A percentile compares a stretch with the other conserved stretches of the same genome.
These are phyloP conservation scores for Aphelenchoides fujianensis DNA, from an alignment of 1,140 invertebrate genomes.

Conservation along the genomic window DNA sequence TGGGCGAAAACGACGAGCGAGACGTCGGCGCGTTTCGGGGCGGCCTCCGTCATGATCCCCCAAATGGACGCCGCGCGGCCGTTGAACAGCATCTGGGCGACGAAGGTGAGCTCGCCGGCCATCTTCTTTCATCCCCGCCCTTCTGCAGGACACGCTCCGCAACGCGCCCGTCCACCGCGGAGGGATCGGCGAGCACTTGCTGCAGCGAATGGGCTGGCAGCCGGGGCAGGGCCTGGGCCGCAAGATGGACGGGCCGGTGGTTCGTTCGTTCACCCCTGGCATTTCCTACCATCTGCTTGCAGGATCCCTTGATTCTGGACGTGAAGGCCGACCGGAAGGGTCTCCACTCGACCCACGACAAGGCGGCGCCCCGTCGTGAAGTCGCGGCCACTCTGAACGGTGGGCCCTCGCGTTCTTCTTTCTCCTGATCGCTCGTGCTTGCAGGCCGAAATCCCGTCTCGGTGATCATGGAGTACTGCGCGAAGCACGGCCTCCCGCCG, in stretches of 20 bases:
- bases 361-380: conserved; percentile 1
- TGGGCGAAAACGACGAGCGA: conserved; percentile 9
- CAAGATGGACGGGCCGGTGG: conserved; percentile 11
- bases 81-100: conserved; percentile 14
- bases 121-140: not conserved
- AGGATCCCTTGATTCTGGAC: conserved; percentile 17
- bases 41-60: not conserved
- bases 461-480: conserved; percentile 20
- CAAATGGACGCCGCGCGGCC: not conserved
- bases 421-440: not conserved
- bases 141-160: conserved; percentile 11
- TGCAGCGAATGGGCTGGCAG: conserved; percentile 11
- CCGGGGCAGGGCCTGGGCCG: conserved; percentile 14
- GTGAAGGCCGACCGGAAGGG: conserved; percentile 20
- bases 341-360: conserved; percentile 1
- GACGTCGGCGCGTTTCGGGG: conserved; percentile 10
- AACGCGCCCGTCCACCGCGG: conserved; percentile 7
- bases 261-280: no score
- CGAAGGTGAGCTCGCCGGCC: not conserved
- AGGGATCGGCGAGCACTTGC: conserved; percentile 15
- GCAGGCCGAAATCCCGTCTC: conserved; percentile 4
- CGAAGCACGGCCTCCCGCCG: not conserved
- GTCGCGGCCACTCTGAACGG: conserved; percentile 10
- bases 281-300: no score
- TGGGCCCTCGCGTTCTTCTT: not conserved